Percentiles rank a stretch among this genome's conserved stretches.
These are phyloP conservation scores for Siniperca obscura DNA, from an alignment of 2,797 vertebrate genomes.

Conservation along the genomic window DNA sequence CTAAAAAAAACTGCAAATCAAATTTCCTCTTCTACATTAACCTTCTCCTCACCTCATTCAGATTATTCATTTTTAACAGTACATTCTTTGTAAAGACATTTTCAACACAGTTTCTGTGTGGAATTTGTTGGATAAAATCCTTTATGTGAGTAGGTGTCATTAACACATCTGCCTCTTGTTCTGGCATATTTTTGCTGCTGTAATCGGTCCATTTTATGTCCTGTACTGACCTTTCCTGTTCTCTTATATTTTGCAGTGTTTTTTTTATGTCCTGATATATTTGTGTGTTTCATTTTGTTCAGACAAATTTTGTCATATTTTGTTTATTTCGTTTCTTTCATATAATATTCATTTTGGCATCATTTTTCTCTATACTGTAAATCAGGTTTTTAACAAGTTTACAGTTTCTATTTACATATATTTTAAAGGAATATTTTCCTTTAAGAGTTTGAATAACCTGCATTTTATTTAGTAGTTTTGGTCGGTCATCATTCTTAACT, in stretches of 20 bases:
- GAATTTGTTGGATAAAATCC: constrained; percentile 7
- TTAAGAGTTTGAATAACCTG: neutral
- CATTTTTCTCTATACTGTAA: too few relatives aligned
- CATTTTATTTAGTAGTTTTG: neutral
- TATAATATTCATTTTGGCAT: neutral
- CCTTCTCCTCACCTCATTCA: constrained; percentile 13
- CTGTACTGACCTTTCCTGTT: neutral
- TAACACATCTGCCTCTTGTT: neutral
- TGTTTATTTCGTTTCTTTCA: neutral
- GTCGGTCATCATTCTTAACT: neutral
- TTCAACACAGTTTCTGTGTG: neutral
- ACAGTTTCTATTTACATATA: neutral
- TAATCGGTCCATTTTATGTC: neutral
- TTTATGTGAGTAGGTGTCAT: neutral
- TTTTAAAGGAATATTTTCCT: neutral
- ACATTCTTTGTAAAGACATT: neutral
- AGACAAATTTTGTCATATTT: neutral
- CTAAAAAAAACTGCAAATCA: neutral
- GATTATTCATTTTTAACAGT: neutral
- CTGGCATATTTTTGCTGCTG: neutral
- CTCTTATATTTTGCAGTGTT: neutral
- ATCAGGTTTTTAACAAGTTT: neutral
- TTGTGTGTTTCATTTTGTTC: neutral
- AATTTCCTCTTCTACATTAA: constrained; percentile 7
- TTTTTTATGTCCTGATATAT: neutral